Evolutionary conservation across 2,113 vertebrate species (phyloP), one percentile per base, ranked within the genome.

Genomic region (Centropus unirufus): DNA sequence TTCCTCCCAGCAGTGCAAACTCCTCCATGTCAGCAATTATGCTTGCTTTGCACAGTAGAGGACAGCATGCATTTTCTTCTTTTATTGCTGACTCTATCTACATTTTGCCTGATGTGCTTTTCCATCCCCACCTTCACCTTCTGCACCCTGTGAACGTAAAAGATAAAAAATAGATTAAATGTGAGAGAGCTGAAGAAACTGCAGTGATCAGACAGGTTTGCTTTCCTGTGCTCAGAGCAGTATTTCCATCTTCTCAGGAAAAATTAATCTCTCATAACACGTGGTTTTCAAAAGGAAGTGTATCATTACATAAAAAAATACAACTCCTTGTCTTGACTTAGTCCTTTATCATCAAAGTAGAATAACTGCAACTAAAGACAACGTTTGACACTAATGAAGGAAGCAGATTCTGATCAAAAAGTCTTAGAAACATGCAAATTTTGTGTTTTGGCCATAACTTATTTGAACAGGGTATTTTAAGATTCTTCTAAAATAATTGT

Each of bases 1-100:
- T 91, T 55, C n/a, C 36, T 86, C 39, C 27, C 52, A 92, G 66
- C 72, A 86, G 26, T 87, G 40, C 22, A 20, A 58, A 72, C 20
- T 91, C 58, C 62, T 63, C 87, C 68, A 64, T 74, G 77, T 84
- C 90, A 96, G 52, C 2, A 0, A 95, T 95, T 95, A 81, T 61
- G n/a, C 85, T 94, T 93, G 73, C 66, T 94, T 89, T 94, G 80
- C 95, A 93, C 90, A 89, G 69, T 61, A 69, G 57, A 96, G 54
- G 88, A 96, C 76, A 94, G 83, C 66, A 83, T 39, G 76, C 47
- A 29, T 94, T 95, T 83, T 92, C 88, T 86, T 58, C 73, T 90
- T 93, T 87, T 89, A 89, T 32, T 96, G 95, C 92, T 95, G 94
- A 94, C 92, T 96, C 69, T 84, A 76, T 87, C 76, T 66, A 86